These are phyloP conservation scores for Chironomus riparius DNA, from an alignment of 2,888 invertebrate species.

Conservation along the genomic window DNA sequence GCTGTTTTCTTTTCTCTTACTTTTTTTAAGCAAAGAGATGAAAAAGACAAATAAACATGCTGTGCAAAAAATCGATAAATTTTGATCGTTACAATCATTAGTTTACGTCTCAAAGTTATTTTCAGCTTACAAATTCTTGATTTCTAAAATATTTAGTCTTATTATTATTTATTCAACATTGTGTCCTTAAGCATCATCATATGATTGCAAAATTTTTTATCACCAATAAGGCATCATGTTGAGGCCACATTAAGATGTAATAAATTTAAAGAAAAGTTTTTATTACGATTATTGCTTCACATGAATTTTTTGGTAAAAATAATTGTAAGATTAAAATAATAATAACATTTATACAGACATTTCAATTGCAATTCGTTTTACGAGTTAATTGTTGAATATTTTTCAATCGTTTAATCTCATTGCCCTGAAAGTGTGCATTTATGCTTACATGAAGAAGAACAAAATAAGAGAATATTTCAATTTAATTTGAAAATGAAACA, in stretches of 20 bases:
- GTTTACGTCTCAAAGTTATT: neutral
- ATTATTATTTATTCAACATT: neutral
- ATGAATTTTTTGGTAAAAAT: neutral
- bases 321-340: neutral
- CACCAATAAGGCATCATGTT: neutral
- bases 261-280: too few relatives aligned
- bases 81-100: neutral
- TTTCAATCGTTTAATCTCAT: neutral
- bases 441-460: too few relatives aligned
- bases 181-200: neutral
- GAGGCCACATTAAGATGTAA: neutral
- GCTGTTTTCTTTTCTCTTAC: too few relatives aligned
- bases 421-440: too few relatives aligned
- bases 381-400: neutral
- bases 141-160: too few relatives aligned
- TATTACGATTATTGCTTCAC: too few relatives aligned
- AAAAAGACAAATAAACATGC: neutral
- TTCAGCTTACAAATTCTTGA: neutral
- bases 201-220: neutral
- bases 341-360: neutral
- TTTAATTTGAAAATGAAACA: too few relatives aligned
- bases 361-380: neutral
- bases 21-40: neutral
- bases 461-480: too few relatives aligned
- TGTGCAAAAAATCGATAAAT: neutral